phyloP scores from a whole-genome alignment of 2,888 invertebrate species.

The Odontomyia ornata region DNA sequence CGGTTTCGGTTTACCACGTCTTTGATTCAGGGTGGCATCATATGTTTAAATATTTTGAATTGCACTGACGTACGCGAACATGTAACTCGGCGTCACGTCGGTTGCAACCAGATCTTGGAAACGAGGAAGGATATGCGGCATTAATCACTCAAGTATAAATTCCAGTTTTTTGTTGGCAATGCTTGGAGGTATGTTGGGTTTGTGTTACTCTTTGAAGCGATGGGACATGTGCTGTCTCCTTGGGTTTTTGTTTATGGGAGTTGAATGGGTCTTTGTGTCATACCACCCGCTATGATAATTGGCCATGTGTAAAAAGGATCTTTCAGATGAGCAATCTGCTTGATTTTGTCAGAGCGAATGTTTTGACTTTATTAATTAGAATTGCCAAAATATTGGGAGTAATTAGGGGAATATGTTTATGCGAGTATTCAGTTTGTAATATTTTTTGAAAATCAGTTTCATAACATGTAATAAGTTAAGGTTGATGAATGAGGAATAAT shows the following conservation, averaged over 20 bases:
- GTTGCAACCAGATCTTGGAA: not conserved
- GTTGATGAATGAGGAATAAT: no score
- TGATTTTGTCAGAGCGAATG: no score
- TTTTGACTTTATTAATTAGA: constrained; percentile 9
- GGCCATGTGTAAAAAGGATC: not conserved
- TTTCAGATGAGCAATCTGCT: no score
- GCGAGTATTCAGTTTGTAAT: no score
- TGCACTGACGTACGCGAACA: not conserved
- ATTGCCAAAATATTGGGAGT: not conserved
- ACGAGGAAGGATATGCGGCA: constrained; percentile 1
- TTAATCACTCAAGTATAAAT: constrained; percentile 23
- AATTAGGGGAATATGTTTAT: no score
- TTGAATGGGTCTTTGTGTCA: not conserved
- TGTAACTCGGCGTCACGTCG: not conserved
- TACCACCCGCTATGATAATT: constrained; percentile 10
- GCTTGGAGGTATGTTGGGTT: not conserved
- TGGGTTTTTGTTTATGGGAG: not conserved
- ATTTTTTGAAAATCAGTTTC: no score
- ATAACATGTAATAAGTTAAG: no score
- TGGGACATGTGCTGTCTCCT: constrained; percentile 14
- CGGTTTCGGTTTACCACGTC: not conserved
- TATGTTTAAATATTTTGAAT: constrained; percentile 3
- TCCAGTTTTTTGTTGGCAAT: not conserved
- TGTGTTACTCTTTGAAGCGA: not conserved
- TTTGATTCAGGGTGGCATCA: constrained; percentile 12